phyloP scores from a whole-genome alignment of 1,140 invertebrate genomes.

The Elymnias hypermnestra region DNA sequence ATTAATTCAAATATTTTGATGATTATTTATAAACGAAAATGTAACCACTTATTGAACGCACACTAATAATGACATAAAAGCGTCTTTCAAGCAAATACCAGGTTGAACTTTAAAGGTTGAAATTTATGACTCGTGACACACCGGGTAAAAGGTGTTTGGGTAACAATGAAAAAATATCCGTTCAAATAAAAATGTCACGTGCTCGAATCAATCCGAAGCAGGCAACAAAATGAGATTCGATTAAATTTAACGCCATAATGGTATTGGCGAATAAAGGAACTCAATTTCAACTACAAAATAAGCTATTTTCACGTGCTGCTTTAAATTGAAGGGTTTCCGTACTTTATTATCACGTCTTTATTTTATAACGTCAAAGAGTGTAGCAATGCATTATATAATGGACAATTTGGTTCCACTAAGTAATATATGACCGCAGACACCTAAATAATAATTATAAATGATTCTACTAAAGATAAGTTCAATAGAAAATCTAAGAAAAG shows the following conservation, averaged over 20 bases:
- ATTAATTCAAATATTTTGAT: no score
- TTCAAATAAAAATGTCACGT: slow-evolving; percentile 29
- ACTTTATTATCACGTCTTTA: slow-evolving; percentile 3
- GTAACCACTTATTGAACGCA: no score
- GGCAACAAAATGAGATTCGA: slow-evolving; percentile 9
- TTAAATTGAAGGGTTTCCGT: slow-evolving; percentile 6
- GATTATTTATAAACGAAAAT: not conserved
- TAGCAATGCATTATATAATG: no score
- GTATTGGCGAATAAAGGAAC: no score
- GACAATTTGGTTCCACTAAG: no score
- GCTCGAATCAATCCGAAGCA: slow-evolving; percentile 1
- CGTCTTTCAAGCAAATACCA: slow-evolving; percentile 43
- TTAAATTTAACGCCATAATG: no score
- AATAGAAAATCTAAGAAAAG: no score
- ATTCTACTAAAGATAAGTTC: no score
- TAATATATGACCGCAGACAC: no score
- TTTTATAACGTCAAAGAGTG: no score
- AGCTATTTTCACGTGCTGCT: slow-evolving; percentile 12
- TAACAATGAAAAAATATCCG: slow-evolving; percentile 10
- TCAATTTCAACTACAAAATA: slow-evolving; percentile 13
- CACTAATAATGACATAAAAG: no score
- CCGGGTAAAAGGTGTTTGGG: slow-evolving; percentile 8
- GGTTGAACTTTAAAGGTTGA: slow-evolving; percentile 68
- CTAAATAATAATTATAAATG: no score
- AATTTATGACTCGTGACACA: slow-evolving; percentile 34